These are phyloP conservation scores for Napeogenes sylphis DNA, from an alignment of 2,888 invertebrate species.

Conservation along the genomic window DNA sequence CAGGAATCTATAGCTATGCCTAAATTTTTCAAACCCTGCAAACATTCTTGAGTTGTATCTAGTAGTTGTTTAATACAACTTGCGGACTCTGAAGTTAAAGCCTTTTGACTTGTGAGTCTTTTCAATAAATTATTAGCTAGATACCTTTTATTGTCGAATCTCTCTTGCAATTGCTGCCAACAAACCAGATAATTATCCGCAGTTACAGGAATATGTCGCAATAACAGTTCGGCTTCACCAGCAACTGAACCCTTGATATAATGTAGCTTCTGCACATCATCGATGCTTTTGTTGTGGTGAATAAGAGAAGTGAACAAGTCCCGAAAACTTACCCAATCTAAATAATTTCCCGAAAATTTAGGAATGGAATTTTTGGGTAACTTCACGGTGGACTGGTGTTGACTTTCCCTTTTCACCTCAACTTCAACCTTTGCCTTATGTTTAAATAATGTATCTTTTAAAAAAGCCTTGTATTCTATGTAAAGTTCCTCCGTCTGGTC, in stretches of 20 bases:
- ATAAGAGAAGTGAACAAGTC: too few relatives aligned
- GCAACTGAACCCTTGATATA: too few relatives aligned
- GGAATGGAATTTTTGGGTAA: too few relatives aligned
- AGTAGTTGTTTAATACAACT: constrained; percentile 11
- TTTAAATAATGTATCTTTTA: constrained; percentile 22
- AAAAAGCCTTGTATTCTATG: too few relatives aligned
- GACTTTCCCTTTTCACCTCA: too few relatives aligned
- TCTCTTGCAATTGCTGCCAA: constrained; percentile 14
- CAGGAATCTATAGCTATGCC: constrained; percentile 10
- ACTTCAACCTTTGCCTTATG: constrained; percentile 9
- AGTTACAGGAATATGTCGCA: constrained; percentile 22
- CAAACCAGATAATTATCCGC: constrained; percentile 12
- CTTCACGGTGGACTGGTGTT: too few relatives aligned
- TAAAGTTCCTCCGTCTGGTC: too few relatives aligned
- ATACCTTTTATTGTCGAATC: constrained; percentile 20
- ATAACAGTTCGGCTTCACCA: constrained; percentile 34
- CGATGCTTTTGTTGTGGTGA: too few relatives aligned
- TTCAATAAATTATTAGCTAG: constrained; percentile 14
- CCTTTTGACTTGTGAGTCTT: constrained; percentile 12
- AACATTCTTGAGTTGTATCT: constrained; percentile 17
- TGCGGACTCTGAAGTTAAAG: constrained; percentile 10
- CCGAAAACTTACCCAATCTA: too few relatives aligned
- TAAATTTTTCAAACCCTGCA: constrained; percentile 12
- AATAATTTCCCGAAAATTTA: too few relatives aligned
- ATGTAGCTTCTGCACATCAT: too few relatives aligned